Base-by-base conservation (phyloP, 1,140 invertebrate species). In the Capitella teleta region DNA sequence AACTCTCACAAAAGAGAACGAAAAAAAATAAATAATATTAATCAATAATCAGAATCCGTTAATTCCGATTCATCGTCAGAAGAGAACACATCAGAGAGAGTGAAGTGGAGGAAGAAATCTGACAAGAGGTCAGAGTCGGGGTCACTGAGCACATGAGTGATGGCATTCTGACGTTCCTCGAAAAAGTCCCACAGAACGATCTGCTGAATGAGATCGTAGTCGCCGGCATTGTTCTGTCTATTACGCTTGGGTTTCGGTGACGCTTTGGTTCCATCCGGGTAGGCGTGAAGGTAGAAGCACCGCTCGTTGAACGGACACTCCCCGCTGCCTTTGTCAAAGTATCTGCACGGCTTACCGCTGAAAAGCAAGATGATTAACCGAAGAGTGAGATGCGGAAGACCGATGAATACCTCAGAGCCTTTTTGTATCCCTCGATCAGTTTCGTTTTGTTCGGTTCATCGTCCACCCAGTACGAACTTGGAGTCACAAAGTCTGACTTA, bases 231-330 rank as follows among this genome's bases (percentile, higher is more conserved):
- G 70, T 75, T 63, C 30, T 60, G 75, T 37, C 50, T 26, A n/a
- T 73, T 58, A 40, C n/a, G n/a, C n/a, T n/a, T n/a, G 47, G 81
- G 80, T 34, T 83, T 82, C 24, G 87, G 81, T 62, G 84, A 80
- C 44, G 82, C 75, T 57, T 79, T 80, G 14, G 78, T 81, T 6
- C 87, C 87, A 72, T 89, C 84, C 3, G 84, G 80, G 56, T 84
- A 73, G 37, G 84, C 83, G 66, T 92, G 88, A 38, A 82, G 77
- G 61, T 93, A 93, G 64, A 93, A 93, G 63, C 89, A 93, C 62
- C 88, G 89, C 61, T 89, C 87, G 28, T 86, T 86, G 72, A 93
- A 93, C 5, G 87, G 88, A 76, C 88, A 93, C 59, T 82, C 82
- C 16, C 86, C 85, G 53, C 77, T 70, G 3, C 85, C 86, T 67